These are phyloP conservation scores for Mesochorus sp. DNA, from an alignment of 2,888 invertebrate genomes.

Conservation along the genomic window DNA sequence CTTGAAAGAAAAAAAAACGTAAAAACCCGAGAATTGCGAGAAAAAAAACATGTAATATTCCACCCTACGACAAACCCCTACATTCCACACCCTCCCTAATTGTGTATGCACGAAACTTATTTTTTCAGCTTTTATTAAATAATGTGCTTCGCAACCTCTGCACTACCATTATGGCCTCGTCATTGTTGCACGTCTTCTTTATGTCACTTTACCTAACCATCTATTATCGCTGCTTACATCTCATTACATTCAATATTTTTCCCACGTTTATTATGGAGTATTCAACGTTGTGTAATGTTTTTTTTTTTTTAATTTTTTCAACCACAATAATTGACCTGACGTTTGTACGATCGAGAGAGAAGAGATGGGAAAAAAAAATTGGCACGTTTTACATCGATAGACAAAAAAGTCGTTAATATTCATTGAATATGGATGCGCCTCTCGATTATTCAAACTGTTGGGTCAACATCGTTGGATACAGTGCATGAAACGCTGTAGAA, in stretches of 20 bases:
- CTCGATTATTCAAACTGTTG: constrained; percentile 18
- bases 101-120: constrained; percentile 38
- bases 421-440: not conserved
- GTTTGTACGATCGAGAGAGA: constrained; percentile 5
- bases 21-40: not conserved
- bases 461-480: not conserved
- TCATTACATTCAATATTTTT: constrained; percentile 23
- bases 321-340: not conserved
- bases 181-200: not conserved
- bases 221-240: constrained; percentile 5
- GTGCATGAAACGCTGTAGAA: constrained; percentile 42
- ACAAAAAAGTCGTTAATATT: constrained; percentile 4
- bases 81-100: constrained; percentile 25
- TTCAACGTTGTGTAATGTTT: not conserved
- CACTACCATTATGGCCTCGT: too few relatives aligned
- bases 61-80: constrained; percentile 27
- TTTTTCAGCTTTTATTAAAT: constrained; percentile 39
- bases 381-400: not conserved
- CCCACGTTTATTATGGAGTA: not conserved
- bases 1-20: not conserved
- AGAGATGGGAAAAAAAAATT: not conserved
- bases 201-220: not conserved
- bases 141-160: too few relatives aligned
- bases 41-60: constrained; percentile 25
- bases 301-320: not conserved